These are phyloP conservation scores for Diarsia dahlii DNA, from an alignment of 2,888 invertebrate species.

Conservation along the genomic window DNA sequence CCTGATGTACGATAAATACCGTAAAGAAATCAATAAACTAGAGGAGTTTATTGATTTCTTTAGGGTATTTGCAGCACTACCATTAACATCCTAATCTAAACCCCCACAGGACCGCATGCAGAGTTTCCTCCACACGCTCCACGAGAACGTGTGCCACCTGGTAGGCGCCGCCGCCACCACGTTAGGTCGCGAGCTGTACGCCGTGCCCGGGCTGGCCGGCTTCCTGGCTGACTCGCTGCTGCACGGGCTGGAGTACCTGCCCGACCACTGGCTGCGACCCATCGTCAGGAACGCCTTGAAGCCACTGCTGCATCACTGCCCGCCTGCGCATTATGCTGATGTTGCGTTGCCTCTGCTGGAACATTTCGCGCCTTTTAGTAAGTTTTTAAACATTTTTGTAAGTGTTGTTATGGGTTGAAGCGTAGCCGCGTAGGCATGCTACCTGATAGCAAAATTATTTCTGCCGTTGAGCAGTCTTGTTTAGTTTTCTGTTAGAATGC, in stretches of 20 bases:
- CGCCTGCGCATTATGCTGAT: constrained; percentile 94
- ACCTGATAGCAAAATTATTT: neutral
- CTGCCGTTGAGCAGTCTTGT: neutral
- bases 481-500: neutral
- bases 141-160: constrained; percentile 92
- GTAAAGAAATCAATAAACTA: no score
- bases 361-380: constrained; percentile 95
- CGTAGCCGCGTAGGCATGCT: no score
- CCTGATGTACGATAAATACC: neutral
- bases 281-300: constrained; percentile 96
- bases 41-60: no score
- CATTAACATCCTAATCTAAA: neutral
- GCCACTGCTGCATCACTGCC: constrained; percentile 96
- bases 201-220: constrained; percentile 93
- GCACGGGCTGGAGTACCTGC: constrained; percentile 93
- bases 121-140: constrained; percentile 94
- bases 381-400: constrained; percentile 80
- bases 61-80: neutral
- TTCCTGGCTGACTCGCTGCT: constrained; percentile 94
- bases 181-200: constrained; percentile 96
- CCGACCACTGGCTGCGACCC: constrained; percentile 96
- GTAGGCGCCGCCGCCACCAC: constrained; percentile 93
- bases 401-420: no score
- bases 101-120: constrained; percentile 94
- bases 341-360: constrained; percentile 95